Conservation (phyloP, 2,888 invertebrate species). For the Timema cristinae region DNA sequence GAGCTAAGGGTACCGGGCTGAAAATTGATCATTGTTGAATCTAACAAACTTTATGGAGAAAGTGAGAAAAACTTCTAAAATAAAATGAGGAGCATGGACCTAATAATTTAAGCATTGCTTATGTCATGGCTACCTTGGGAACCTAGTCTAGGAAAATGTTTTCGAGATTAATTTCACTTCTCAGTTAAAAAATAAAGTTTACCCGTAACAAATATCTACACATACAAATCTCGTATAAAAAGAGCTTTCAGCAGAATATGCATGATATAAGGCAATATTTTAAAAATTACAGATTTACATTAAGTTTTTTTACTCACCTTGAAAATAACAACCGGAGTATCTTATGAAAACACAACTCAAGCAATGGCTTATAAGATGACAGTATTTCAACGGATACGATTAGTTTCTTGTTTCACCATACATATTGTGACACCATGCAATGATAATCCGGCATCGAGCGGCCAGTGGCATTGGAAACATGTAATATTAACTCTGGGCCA, state of each 20-base stretch:
- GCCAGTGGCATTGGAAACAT: too few species aligned
- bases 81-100: not conserved
- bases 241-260: not conserved
- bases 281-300: not conserved
- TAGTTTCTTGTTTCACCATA: too few species aligned
- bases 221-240: not conserved
- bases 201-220: not conserved
- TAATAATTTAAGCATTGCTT: not conserved
- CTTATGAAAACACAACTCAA: not conserved
- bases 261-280: not conserved
- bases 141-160: not conserved
- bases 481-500: too few species aligned
- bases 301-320: conserved; percentile 2
- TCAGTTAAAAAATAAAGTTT: not conserved
- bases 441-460: too few species aligned
- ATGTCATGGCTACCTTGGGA: not conserved
- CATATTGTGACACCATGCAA: too few species aligned
- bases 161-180: not conserved
- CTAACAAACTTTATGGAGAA: not conserved
- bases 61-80: not conserved
- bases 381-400: too few species aligned
- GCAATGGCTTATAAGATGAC: not conserved
- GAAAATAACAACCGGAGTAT: not conserved
- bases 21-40: conserved; percentile 34
- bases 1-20: conserved; percentile 37